phyloP scores from a whole-genome alignment of 64 coral and sea anemone species.

The Stichodactyla helianthus region DNA sequence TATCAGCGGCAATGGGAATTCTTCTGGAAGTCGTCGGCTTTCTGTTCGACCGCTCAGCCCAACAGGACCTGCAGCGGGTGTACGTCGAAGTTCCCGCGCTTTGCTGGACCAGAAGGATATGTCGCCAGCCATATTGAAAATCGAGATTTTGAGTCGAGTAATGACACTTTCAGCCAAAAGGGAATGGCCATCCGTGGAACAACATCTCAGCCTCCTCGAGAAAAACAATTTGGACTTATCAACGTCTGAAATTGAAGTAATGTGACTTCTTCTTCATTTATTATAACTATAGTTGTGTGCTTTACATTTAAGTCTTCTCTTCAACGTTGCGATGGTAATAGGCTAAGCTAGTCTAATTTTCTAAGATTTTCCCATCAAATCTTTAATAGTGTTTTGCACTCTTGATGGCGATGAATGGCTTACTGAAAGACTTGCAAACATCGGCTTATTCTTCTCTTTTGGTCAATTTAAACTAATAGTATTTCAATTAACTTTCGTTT shows the following conservation, averaged over 20 bases:
- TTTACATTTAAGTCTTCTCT: background rate
- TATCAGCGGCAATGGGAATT: background rate
- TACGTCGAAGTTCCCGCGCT: slow-evolving; percentile 58
- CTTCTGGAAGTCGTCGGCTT: slow-evolving; percentile 10
- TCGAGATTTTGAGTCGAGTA: slow-evolving; percentile 75
- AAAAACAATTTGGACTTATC: slow-evolving; percentile 86
- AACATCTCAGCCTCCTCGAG: slow-evolving; percentile 68
- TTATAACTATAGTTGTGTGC: background rate
- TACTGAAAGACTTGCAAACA: background rate
- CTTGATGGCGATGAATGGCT: background rate
- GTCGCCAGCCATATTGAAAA: slow-evolving; percentile 61
- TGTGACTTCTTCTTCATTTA: background rate
- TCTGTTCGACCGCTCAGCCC: slow-evolving; percentile 45
- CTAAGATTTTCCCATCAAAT: background rate
- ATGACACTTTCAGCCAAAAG: slow-evolving; percentile 60
- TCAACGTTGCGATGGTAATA: slow-evolving; percentile 6
- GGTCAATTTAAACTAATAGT: background rate
- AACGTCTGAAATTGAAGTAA: slow-evolving; percentile 56
- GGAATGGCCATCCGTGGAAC: slow-evolving; percentile 79
- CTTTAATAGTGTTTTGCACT: background rate
- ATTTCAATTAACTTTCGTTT: background rate
- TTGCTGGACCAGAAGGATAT: slow-evolving; percentile 61
- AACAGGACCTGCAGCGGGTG: background rate
- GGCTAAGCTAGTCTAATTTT: background rate
- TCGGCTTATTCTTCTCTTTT: background rate